Percentiles rank a stretch among this genome's conserved stretches.
These are phyloP conservation scores for Ferrisia virgata DNA, from an alignment of 2,888 invertebrate genomes.

Conservation along the genomic window DNA sequence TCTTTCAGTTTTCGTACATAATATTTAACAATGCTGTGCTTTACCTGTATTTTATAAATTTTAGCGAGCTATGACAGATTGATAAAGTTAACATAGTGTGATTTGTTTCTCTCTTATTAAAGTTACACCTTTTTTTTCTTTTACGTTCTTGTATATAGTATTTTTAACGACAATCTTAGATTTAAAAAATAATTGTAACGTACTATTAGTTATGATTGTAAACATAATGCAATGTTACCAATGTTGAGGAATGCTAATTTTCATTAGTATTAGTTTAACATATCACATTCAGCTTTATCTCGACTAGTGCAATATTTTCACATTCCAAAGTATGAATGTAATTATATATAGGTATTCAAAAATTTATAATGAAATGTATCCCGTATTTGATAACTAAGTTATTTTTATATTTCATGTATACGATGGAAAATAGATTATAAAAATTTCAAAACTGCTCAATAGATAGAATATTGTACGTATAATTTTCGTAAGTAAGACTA, in stretches of 20 bases:
- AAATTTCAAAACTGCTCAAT: neutral
- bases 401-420: neutral
- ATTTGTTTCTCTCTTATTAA: conserved; percentile 13
- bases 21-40: neutral
- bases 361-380: neutral
- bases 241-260: neutral
- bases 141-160: neutral
- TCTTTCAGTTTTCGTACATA: conserved; percentile 3
- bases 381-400: neutral
- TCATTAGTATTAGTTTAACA: conserved; percentile 24
- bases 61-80: neutral
- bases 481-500: neutral
- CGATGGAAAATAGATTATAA: neutral
- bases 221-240: conserved; percentile 42
- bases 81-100: neutral
- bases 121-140: neutral
- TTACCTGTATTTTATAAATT: neutral
- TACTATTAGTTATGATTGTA: conserved; percentile 1
- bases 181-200: neutral
- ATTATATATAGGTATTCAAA: neutral
- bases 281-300: conserved; percentile 34
- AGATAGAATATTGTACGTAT: neutral
- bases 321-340: conserved; percentile 18
- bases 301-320: conserved; percentile 39
- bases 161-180: neutral